A percentile compares a stretch with the other conserved stretches of the same genome.
Conservation (phyloP, 1,140 invertebrate species). For the Varroa destructor region DNA sequence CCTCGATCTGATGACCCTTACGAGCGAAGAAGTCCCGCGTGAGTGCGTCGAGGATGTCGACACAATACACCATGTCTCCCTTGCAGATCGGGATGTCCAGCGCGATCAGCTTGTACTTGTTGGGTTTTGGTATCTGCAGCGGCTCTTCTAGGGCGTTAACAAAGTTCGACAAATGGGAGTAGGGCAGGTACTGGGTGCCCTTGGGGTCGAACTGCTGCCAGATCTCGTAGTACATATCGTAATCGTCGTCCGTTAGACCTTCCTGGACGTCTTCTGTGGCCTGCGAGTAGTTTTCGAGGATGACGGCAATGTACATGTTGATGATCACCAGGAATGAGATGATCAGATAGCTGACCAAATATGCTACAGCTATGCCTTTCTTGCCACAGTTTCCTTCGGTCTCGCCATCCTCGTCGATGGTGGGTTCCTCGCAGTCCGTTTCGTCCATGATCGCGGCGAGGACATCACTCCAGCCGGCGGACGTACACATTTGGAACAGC, state of each 20-base stretch:
- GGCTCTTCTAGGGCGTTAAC: constrained; percentile 83
- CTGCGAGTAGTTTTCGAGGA: constrained; percentile 94
- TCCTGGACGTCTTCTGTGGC: constrained; percentile 97
- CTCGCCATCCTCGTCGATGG: constrained; percentile 49
- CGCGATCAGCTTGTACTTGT: constrained; percentile 95
- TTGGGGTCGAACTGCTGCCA: constrained; percentile 97
- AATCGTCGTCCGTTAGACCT: constrained; percentile 92
- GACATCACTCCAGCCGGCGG: constrained; percentile 90
- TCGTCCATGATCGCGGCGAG: constrained; percentile 90
- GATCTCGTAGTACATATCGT: constrained; percentile 99
- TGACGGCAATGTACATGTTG: constrained; percentile 99
- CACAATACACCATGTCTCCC: constrained; percentile 88
- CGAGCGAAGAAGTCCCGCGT: constrained; percentile 81
- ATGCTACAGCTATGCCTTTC: constrained; percentile 80
- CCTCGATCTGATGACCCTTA: constrained; percentile 49
- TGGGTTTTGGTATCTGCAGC: constrained; percentile 89
- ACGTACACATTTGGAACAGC: constrained; percentile 96
- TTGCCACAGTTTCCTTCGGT: constrained; percentile 74
- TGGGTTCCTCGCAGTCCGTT: constrained; percentile 80
- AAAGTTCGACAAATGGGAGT: constrained; percentile 83
- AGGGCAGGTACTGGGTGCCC: constrained; percentile 88
- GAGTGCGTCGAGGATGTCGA: constrained; percentile 89
- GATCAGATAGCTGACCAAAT: constrained; percentile 84
- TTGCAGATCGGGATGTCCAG: constrained; percentile 98
- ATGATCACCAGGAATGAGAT: constrained; percentile 96